A percentile compares a stretch with the other conserved stretches of the same genome.
Evolutionary conservation across 1,140 invertebrate genomes (phyloP).

Genomic region (Sipha flava): DNA sequence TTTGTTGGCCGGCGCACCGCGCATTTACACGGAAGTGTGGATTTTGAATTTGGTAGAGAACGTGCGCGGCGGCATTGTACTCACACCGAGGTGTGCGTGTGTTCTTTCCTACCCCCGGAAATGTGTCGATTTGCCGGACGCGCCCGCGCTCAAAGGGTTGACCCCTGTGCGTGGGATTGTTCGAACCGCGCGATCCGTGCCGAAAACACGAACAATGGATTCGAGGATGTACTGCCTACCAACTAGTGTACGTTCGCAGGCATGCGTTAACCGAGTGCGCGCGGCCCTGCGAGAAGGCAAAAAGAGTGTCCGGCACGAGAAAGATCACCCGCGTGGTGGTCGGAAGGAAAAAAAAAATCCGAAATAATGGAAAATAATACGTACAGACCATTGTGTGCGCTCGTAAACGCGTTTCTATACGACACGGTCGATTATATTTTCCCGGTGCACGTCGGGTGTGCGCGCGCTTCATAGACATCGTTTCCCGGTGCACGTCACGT

Average conservation of each 20-base stretch:
- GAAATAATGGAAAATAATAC: not conserved
- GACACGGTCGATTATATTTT: constrained; percentile 23
- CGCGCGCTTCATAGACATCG: not conserved
- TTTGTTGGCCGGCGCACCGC: not conserved
- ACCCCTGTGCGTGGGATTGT: not conserved
- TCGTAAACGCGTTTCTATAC: not conserved
- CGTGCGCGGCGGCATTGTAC: too few species aligned
- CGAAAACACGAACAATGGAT: not conserved
- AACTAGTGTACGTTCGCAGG: too few species aligned
- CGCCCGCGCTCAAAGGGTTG: not conserved
- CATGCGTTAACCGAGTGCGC: too few species aligned
- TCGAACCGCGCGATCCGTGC: not conserved
- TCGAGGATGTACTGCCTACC: too few species aligned
- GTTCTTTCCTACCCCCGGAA: not conserved
- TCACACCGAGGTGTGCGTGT: not conserved
- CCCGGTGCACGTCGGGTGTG: not conserved
- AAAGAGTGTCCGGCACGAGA: too few species aligned
- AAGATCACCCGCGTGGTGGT: constrained; percentile 15
- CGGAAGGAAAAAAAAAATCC: not conserved
- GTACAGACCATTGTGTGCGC: not conserved
- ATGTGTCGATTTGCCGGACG: not conserved
- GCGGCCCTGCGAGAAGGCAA: too few species aligned
- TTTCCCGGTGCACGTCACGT: not conserved
- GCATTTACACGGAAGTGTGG: not conserved
- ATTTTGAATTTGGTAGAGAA: not conserved